Evolutionary conservation across 1,140 invertebrate genomes (phyloP), one percentile per base, ranked within the genome.

Genomic region (Microplitis demolitor): DNA sequence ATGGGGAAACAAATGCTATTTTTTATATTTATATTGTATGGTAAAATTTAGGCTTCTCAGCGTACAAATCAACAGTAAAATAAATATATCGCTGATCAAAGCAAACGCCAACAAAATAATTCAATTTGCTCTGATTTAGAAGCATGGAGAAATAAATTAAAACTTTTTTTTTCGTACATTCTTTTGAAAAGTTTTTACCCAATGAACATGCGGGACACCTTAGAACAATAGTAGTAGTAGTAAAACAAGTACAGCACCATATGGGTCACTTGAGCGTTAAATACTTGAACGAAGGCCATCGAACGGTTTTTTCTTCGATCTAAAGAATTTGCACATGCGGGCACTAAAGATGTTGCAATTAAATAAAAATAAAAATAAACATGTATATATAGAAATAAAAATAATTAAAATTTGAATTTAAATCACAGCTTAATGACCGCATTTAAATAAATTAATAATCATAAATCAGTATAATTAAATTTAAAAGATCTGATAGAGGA

Each of bases 221-320:
- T 45, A 33, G 56, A 37, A 69, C 34, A 50, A 69, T 69, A 60
- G 24, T 13, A 37, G 31, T 35, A 37, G 56, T 69, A 35, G 50
- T 54, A 45, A 45, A 45, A 45, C 39, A 45, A 45, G 39, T 45
- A 45, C 35, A 45, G 39, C 11, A 45, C 35, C 68, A 71, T 71
- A 53, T 71, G 69, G 69, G 69, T 71, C 61, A 71, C 58, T 63
- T 37, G 67, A 69, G 54, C 9, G 50, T 69, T 37, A 61, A 50
- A 31, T 51, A 2, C 11, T 50, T 51, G 8, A 61, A 62, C 58
- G 60, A 71, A 71, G 58, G 60, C 60, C 69, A 71, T 35, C 24
- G 24, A 69, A 45, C 58, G 58, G 68, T 45, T 45, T 62, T 69
- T 11, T 69, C 39, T 45, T 37, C 53, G 53, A 45, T 69, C 13